These are phyloP conservation scores for Squalus acanthias DNA, from an alignment of 2,797 vertebrate genomes.

Conservation along the genomic window DNA sequence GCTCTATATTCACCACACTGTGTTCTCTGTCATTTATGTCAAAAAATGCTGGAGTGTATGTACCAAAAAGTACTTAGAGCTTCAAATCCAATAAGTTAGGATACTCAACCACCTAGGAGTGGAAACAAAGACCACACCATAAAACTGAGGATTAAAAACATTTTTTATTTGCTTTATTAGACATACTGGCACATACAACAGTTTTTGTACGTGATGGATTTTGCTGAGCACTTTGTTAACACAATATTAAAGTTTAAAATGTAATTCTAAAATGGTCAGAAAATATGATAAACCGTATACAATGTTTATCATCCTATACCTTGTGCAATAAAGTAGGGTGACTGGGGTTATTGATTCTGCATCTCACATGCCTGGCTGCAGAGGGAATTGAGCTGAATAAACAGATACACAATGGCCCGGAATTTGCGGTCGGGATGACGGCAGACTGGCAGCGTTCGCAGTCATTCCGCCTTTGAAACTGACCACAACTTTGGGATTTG, in stretches of 20 bases:
- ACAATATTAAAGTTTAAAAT: neutral
- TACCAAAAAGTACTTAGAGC: neutral
- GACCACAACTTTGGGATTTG: too few relatives aligned
- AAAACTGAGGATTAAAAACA: neutral
- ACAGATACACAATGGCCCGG: neutral
- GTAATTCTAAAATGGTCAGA: neutral
- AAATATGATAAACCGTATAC: neutral
- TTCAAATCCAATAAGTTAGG: neutral
- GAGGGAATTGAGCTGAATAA: neutral
- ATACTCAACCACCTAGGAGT: neutral
- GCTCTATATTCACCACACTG: neutral
- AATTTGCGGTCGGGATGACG: too few relatives aligned
- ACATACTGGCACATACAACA: neutral
- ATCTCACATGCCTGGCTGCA: neutral
- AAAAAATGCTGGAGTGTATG: neutral
- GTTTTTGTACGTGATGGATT: neutral
- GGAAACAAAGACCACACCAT: neutral
- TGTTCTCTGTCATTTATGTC: neutral
- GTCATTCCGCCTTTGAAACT: too few relatives aligned
- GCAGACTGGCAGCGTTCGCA: too few relatives aligned
- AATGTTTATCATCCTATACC: neutral
- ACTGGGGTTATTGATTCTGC: neutral
- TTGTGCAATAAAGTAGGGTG: neutral
- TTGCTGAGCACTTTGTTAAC: neutral
- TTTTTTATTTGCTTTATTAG: neutral